phyloP scores from a whole-genome alignment of 2,113 vertebrate genomes.

The Ahaetulla prasina region DNA sequence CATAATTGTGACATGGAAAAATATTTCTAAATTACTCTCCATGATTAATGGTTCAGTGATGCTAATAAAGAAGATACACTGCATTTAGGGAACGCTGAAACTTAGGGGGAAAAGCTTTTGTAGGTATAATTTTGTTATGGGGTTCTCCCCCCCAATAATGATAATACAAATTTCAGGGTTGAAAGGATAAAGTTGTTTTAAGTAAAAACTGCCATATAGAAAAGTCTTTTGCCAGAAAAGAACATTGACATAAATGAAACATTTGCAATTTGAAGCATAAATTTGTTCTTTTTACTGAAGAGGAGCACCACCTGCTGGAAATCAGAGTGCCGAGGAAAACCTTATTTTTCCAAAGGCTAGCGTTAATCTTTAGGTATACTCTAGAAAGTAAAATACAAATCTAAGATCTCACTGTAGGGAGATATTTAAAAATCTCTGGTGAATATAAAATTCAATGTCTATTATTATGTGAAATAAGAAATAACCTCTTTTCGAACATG shows the following conservation, averaged over 20 bases:
- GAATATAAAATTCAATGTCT: neutral
- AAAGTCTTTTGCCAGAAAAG: constrained; percentile 36
- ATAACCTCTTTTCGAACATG: neutral
- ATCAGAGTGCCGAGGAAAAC: neutral
- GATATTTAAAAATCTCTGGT: neutral
- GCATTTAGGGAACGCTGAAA: neutral
- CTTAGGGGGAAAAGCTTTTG: neutral
- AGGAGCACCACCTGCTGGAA: neutral
- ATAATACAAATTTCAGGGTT: neutral
- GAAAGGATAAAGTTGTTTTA: constrained; percentile 15
- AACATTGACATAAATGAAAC: neutral
- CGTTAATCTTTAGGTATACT: neutral
- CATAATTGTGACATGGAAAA: neutral
- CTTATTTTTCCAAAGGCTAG: neutral
- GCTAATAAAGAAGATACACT: neutral
- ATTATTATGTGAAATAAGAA: neutral
- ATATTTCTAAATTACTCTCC: neutral
- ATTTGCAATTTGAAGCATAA: neutral
- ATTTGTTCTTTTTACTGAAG: neutral
- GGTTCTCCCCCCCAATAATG: neutral
- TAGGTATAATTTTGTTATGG: neutral
- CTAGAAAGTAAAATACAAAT: neutral
- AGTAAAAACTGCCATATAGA: neutral
- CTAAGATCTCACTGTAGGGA: neutral
- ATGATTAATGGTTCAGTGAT: neutral